Conservation (phyloP, 2,888 invertebrate species). For the Ormyrus labotus region DNA sequence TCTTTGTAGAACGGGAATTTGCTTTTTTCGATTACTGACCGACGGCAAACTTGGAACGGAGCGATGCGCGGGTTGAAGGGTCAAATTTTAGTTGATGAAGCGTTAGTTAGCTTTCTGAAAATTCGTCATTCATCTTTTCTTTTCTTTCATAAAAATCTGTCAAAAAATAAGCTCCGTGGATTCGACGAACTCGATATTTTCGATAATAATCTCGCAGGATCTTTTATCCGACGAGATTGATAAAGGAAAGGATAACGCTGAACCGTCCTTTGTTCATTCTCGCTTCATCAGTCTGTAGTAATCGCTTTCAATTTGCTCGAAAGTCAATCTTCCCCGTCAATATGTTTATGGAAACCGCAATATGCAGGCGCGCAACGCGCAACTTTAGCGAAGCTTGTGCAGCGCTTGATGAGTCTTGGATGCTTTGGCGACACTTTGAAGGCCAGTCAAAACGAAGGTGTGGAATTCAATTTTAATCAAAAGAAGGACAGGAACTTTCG, state of each 20-base stretch:
- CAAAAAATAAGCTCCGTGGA: no score
- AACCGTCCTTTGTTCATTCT: conserved; percentile 5
- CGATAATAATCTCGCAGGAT: no score
- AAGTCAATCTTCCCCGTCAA: conserved; percentile 7
- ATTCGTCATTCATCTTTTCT: no score
- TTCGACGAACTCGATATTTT: no score
- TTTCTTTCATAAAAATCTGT: no score
- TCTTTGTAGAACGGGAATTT: no score
- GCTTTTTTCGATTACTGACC: no score
- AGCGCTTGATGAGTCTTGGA: background rate
- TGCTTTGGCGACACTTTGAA: background rate
- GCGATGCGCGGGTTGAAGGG: background rate
- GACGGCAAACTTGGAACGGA: no score
- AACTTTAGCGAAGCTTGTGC: conserved; percentile 7
- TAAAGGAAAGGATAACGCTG: no score
- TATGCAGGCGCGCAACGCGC: background rate
- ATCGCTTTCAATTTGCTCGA: conserved; percentile 22
- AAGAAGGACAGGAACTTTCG: background rate
- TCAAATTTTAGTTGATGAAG: background rate
- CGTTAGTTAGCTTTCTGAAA: no score
- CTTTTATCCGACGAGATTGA: no score
- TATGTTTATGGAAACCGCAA: conserved; percentile 14
- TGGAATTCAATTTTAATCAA: background rate
- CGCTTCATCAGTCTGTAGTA: conserved; percentile 44
- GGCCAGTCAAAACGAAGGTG: no score